phyloP scores from a whole-genome alignment of 2,797 vertebrate species.

The Sternarchorhynchus goeldii region DNA sequence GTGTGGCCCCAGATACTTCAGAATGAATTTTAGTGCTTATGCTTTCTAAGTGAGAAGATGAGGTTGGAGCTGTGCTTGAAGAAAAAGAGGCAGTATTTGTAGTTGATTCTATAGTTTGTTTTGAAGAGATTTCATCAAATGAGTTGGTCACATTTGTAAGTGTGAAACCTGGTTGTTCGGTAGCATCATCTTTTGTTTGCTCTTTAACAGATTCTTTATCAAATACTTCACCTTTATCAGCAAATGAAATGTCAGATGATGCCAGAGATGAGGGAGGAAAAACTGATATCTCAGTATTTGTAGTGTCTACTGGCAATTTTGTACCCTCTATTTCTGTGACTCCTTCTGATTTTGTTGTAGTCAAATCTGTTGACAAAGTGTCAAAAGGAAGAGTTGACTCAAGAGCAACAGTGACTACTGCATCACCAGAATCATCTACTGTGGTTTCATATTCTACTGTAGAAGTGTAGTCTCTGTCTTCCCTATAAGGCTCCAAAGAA shows the following conservation, averaged over 20 bases:
- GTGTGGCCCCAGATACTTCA: no score
- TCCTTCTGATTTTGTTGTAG: not conserved
- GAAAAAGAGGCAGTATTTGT: not conserved
- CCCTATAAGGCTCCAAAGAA: slow-evolving; percentile 29
- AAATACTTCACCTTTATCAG: no score
- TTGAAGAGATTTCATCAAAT: not conserved
- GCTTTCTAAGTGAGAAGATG: no score
- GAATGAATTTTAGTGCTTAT: not conserved
- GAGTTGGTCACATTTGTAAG: no score
- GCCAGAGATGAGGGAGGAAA: not conserved
- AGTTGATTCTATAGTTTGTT: not conserved
- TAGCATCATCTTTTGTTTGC: not conserved
- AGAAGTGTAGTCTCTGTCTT: slow-evolving; percentile 20
- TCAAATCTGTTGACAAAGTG: slow-evolving; percentile 9
- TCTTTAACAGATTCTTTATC: no score
- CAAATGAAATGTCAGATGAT: not conserved
- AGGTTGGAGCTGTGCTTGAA: slow-evolving; percentile 23
- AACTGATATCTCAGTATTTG: slow-evolving; percentile 21
- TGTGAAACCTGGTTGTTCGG: not conserved
- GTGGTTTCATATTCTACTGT: slow-evolving; percentile 24
- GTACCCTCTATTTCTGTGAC: slow-evolving; percentile 7
- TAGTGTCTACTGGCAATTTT: not conserved
- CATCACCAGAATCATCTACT: slow-evolving; percentile 37
- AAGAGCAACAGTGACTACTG: not conserved
- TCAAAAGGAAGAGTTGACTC: slow-evolving; percentile 28